These are phyloP conservation scores for Pedetes capensis DNA, from an alignment of 2,113 vertebrate species.

Conservation along the genomic window DNA sequence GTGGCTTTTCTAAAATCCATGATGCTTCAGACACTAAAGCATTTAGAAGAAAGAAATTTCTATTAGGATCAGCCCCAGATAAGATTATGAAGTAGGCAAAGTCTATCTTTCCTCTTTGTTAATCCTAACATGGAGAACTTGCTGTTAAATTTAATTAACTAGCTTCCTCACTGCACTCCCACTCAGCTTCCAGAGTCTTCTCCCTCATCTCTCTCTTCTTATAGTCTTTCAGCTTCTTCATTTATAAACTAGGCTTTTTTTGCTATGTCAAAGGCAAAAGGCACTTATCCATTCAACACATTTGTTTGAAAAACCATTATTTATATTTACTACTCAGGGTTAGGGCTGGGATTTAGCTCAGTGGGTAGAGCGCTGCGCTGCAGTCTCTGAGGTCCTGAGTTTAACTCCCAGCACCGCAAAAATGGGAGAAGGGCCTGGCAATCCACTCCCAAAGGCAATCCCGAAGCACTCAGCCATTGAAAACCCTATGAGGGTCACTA, in stretches of 20 bases:
- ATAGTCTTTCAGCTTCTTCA: background rate
- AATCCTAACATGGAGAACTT: background rate
- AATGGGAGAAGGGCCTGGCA: too few species aligned
- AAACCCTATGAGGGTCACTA: too few species aligned
- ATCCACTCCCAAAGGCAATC: too few species aligned
- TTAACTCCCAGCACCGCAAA: too few species aligned
- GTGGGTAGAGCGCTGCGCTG: too few species aligned
- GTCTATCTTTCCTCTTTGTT: background rate
- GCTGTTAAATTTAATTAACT: background rate
- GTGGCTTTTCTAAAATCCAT: background rate
- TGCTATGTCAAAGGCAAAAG: background rate
- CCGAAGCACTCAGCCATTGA: too few species aligned
- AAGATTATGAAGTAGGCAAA: background rate
- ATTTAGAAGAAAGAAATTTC: constrained; percentile 22
- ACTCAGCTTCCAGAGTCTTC: background rate
- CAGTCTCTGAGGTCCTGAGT: too few species aligned
- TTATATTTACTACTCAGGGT: too few species aligned
- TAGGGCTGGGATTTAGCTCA: too few species aligned
- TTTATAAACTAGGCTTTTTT: background rate
- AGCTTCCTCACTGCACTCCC: background rate
- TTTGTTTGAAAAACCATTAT: background rate
- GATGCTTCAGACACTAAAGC: background rate
- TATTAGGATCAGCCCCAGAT: background rate
- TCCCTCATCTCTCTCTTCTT: background rate
- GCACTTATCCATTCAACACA: background rate